These are phyloP conservation scores for Rhagium mordax DNA, from an alignment of 2,888 invertebrate species.

Conservation along the genomic window DNA sequence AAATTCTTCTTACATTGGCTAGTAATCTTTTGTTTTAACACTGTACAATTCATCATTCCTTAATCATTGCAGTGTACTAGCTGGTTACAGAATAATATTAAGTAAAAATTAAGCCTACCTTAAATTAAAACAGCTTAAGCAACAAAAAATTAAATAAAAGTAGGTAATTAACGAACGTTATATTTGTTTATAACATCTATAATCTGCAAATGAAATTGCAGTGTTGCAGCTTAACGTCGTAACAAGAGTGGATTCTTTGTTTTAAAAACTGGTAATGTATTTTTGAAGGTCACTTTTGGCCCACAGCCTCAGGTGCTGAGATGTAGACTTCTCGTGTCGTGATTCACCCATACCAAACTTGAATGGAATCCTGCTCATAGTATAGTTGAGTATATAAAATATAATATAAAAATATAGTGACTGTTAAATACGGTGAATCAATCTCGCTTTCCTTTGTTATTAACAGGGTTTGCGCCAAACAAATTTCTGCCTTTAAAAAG, in stretches of 20 bases:
- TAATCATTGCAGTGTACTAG: no score
- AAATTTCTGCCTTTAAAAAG: no score
- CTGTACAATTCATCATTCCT: no score
- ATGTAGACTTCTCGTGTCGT: conserved; percentile 41
- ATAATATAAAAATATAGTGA: background rate
- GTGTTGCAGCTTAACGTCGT: conserved; percentile 21
- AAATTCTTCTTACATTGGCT: no score
- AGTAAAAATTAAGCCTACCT: background rate
- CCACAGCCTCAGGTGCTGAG: conserved; percentile 63
- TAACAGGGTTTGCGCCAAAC: background rate
- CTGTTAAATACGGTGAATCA: conserved; percentile 3
- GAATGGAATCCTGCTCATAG: conserved; percentile 30
- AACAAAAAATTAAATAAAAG: conserved; percentile 16
- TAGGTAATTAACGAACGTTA: conserved; percentile 6
- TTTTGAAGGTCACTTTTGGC: conserved; percentile 67
- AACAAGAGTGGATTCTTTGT: conserved; percentile 54
- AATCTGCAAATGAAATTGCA: conserved; percentile 12
- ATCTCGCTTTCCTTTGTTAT: conserved; percentile 6
- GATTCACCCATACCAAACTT: conserved; percentile 34
- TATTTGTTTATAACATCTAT: background rate
- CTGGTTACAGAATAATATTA: no score
- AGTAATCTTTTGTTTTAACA: no score
- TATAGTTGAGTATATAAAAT: conserved; percentile 26
- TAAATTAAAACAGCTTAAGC: background rate
- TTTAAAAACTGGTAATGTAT: conserved; percentile 60